phyloP scores from a whole-genome alignment of 2,797 vertebrate species.

The Synanceia verrucosa region DNA sequence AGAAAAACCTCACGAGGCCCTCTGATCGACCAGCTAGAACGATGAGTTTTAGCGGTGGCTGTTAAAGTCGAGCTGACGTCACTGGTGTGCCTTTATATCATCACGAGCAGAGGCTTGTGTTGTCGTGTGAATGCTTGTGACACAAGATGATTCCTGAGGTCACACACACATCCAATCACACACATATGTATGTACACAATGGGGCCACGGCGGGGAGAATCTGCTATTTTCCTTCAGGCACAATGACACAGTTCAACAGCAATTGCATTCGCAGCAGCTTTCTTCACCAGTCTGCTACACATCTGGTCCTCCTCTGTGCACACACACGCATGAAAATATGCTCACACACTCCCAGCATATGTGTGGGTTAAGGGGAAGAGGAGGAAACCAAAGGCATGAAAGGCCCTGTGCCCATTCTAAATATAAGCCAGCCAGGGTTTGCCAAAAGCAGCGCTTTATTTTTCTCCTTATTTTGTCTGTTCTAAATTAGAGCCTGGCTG shows the following conservation, averaged over 20 bases:
- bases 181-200: conserved; percentile 1
- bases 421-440: conserved; percentile 81
- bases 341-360: conserved; percentile 67
- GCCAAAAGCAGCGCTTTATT: conserved; percentile 80
- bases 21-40: conserved; percentile 19
- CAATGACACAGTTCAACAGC: conserved; percentile 72
- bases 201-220: conserved; percentile 32
- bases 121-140: conserved; percentile 32
- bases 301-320: conserved; percentile 75
- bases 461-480: conserved; percentile 76
- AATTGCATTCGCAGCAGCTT: conserved; percentile 68
- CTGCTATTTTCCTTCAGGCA: conserved; percentile 61
- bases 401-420: conserved; percentile 80
- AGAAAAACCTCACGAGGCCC: conserved; percentile 48
- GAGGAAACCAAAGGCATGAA: conserved; percentile 82
- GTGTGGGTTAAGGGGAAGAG: conserved; percentile 78
- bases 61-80: conserved; percentile 41
- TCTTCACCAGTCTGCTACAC: conserved; percentile 76
- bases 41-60: conserved; percentile 18
- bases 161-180: conserved; percentile 23
- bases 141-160: conserved; percentile 47
- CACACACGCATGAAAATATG: conserved; percentile 1
- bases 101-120: conserved; percentile 28
- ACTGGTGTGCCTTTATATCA: conserved; percentile 23
- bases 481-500: conserved; percentile 77